Conservation (phyloP, 2,113 vertebrate species). For the Copsychus sechellarum region DNA sequence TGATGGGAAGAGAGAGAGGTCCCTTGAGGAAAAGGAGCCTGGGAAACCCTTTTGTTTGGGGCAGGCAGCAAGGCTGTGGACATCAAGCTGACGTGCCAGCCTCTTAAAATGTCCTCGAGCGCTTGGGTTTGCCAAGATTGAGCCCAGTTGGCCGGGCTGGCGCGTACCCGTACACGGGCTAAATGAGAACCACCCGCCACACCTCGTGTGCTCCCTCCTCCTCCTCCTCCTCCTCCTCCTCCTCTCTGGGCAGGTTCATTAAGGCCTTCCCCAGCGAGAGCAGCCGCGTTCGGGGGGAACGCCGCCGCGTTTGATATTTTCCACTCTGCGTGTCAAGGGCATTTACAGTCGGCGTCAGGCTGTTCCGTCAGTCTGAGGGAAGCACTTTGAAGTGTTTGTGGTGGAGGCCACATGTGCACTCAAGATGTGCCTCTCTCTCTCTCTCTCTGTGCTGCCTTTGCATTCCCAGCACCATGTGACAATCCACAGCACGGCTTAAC, state of each 20-base stretch:
- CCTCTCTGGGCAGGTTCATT: constrained; percentile 69
- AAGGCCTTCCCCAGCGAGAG: constrained; percentile 70
- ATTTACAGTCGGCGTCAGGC: constrained; percentile 98
- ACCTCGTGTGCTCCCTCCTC: constrained; percentile 25
- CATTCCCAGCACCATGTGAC: constrained; percentile 92
- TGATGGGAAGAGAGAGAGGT: neutral
- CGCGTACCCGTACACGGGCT: neutral
- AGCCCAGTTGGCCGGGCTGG: constrained; percentile 41
- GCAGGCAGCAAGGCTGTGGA: neutral
- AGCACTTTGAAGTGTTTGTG: constrained; percentile 96
- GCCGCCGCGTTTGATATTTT: constrained; percentile 90
- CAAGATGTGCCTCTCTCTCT: constrained; percentile 86
- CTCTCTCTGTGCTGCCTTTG: constrained; percentile 53
- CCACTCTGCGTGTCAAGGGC: constrained; percentile 94
- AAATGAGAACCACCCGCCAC: constrained; percentile 74
- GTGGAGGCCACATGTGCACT: constrained; percentile 95
- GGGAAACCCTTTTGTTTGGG: constrained; percentile 16
- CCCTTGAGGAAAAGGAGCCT: neutral
- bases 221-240: constrained; percentile 6
- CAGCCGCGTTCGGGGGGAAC: constrained; percentile 60
- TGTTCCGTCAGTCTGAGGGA: constrained; percentile 91
- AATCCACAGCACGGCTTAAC: constrained; percentile 88
- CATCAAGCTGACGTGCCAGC: neutral
- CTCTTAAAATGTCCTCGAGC: constrained; percentile 36
- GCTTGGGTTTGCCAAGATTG: constrained; percentile 17